A percentile compares a stretch with the other conserved stretches of the same genome.
Conservation (phyloP, 2,888 invertebrate species). For the Macaria liturata region DNA sequence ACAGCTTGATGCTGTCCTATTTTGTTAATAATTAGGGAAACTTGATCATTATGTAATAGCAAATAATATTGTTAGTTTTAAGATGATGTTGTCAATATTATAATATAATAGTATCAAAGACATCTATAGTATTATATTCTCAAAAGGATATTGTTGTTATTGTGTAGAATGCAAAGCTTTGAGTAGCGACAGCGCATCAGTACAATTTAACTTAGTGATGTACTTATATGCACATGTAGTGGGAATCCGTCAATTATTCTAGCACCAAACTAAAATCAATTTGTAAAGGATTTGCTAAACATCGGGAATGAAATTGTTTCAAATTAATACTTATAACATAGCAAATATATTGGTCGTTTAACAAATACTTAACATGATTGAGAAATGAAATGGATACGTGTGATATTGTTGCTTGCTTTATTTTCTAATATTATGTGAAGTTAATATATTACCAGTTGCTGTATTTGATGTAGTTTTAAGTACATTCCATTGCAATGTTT, state of each 20-base stretch:
- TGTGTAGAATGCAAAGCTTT: slow-evolving; percentile 55
- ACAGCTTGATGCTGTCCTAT: slow-evolving; percentile 71
- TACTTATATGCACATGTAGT: slow-evolving; percentile 50
- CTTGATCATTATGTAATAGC: slow-evolving; percentile 61
- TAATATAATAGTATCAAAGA: slow-evolving; percentile 37
- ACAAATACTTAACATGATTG: too few relatives aligned
- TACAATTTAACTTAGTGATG: slow-evolving; percentile 55
- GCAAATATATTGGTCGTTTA: too few relatives aligned
- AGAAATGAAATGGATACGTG: not conserved
- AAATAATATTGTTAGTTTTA: slow-evolving; percentile 57
- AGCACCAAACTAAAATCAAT: slow-evolving; percentile 33
- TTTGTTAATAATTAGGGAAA: slow-evolving; percentile 60
- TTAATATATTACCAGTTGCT: slow-evolving; percentile 22
- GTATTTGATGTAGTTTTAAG: slow-evolving; percentile 34
- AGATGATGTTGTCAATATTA: slow-evolving; percentile 65
- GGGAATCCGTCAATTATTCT: slow-evolving; percentile 55
- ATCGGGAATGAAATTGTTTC: not conserved
- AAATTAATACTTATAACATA: too few relatives aligned
- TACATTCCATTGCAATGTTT: slow-evolving; percentile 64
- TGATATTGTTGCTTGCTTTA: slow-evolving; percentile 28
- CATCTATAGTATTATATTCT: slow-evolving; percentile 58
- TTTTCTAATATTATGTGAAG: slow-evolving; percentile 20
- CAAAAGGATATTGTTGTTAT: slow-evolving; percentile 59
- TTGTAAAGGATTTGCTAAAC: slow-evolving; percentile 16
- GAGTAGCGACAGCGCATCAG: slow-evolving; percentile 46